phyloP scores from a whole-genome alignment of 64 coral and sea anemone species.

The Montipora foliosa region DNA sequence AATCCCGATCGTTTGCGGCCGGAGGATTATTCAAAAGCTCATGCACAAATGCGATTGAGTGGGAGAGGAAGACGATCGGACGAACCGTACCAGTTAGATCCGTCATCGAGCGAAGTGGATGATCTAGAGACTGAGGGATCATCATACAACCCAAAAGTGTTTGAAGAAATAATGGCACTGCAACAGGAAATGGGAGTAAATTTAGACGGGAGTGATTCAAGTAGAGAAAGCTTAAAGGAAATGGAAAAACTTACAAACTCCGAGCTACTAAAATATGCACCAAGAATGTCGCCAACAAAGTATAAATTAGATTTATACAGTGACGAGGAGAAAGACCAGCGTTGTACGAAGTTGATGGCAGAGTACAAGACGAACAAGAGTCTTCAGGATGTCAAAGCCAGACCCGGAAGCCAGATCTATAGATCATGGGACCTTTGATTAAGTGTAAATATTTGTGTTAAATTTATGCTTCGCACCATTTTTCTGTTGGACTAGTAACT shows the following conservation, averaged over 20 bases:
- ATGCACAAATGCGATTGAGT: conserved; percentile 22
- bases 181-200: conserved; percentile 86
- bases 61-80: conserved; percentile 38
- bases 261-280: conserved; percentile 53
- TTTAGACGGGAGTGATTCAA: conserved; percentile 87
- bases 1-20: conserved; percentile 3
- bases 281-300: conserved; percentile 59
- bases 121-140: conserved; percentile 65
- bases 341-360: conserved; percentile 81
- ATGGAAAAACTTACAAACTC: conserved; percentile 65
- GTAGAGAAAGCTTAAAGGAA: conserved; percentile 61
- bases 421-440: conserved; percentile 89
- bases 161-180: conserved; percentile 74
- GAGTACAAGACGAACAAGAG: conserved; percentile 89
- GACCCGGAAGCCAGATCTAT: conserved; percentile 66
- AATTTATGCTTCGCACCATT: not conserved
- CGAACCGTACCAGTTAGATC: conserved; percentile 92
- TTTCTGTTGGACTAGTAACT: not conserved
- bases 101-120: conserved; percentile 64
- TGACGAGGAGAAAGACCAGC: conserved; percentile 84
- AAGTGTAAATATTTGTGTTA: too few relatives aligned
- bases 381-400: conserved; percentile 43
- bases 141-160: conserved; percentile 79
- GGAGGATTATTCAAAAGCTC: conserved; percentile 24
- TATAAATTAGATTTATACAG: conserved; percentile 82